phyloP scores from a whole-genome alignment of 2,113 vertebrate species.

The human region GRCh38 chr1:85432001-85432500 shows the following conservation, averaged over 20 bases:
- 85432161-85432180: background rate
- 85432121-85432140: background rate
- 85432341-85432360: background rate
- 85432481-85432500: conserved; percentile 17
- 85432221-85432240: background rate
- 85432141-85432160: background rate
- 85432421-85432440: background rate
- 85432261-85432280: background rate
- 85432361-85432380: background rate
- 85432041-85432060: background rate
- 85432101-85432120: background rate
- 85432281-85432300: background rate
- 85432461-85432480: conserved; percentile 46
- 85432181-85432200: background rate
- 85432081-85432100: background rate
- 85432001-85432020: background rate
- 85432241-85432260: background rate
- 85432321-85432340: background rate
- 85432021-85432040: background rate
- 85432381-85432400: background rate
- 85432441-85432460: background rate
- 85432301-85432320: background rate
- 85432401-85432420: background rate
- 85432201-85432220: background rate
- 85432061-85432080: background rate